Evolutionary conservation across 2,888 invertebrate genomes (phyloP), one percentile per base, ranked within the genome.

Genomic region (Alsophila aescularia): DNA sequence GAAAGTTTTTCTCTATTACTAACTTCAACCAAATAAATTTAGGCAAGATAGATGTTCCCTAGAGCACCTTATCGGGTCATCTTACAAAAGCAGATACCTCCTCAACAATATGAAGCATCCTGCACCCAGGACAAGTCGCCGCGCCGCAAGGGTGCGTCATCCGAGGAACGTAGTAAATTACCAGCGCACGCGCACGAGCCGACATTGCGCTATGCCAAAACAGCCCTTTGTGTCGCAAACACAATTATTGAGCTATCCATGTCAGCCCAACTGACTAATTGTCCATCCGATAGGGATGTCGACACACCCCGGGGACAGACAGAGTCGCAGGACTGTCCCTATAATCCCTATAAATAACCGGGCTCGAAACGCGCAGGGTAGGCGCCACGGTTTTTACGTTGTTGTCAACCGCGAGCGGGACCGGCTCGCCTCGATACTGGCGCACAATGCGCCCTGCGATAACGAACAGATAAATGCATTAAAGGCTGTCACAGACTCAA

Each of bases 321-420:
- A 52, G 72, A 58, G 81, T 83, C 69, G 51, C 52, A 10, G 21
- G 37, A 55, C 57, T 53, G 67, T 70, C 76, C 75, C 70, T 73
- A 74, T 80, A 77, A 79, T 77, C 75, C 79, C 83, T 79, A 88
- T 88, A 89, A 88, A 88, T 87, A 86, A 84, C 80, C 70, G 64
- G 75, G 76, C 77, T 78, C 79, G 75, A 83, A 85, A 84, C 79
- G 79, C 75, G 75, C 80, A 84, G 89, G 89, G 75, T 80, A 84
- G 89, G 89, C 89, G 88, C 89, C 89, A 85, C 75, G 72, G 64
- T 70, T 77, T 83, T 82, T 81, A 39, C 55, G 40, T 50, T 40
- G 10, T 31, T 27, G 67, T 68, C 75, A 70, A 60, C 65, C 15
- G 35, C 18, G 15, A 44, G 52, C 29, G 37, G 31, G 50, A 24